Evolutionary conservation across 2,797 vertebrate species (phyloP), one percentile per base, ranked within the genome.

Genomic region (Sebastes flavidus): DNA sequence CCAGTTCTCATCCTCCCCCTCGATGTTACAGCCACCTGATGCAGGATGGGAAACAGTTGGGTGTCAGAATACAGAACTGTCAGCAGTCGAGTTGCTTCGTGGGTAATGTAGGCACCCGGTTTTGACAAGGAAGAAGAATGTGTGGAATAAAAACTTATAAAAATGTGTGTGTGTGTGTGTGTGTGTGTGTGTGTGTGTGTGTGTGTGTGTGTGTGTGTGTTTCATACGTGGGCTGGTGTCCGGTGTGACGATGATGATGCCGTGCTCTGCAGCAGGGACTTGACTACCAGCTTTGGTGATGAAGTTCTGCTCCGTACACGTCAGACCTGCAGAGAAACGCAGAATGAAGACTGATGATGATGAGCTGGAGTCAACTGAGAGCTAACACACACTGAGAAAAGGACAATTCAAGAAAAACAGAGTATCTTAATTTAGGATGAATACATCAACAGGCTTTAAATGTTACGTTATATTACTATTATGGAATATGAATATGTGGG

Each of bases 1-100:
- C 98, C 98, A 99, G 94, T 94, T 97, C 56, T 99, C 98, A 1
- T 99, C 98, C 91, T 99, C 98, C 12, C 98, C 98, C 88, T 98
- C 96, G 63, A 99, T 97, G 91, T 88, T 95, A 85, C 98, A 99
- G 86, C 97, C 97, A 63, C 98, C 98, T 99, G 85, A 13, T 6
- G 85, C 29, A 71, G 65, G 63, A 58, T 32, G 72, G 52, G 58
- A 72, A 72, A 67, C 22, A 8, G 12, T 7, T 18, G 3, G 6
- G 9, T 3, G 38, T 30, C 29, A 27, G 2, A 34, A 34, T 34
- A 34, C 34, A 34, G 34, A 34, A 38, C 36, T 38, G 12, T 38
- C 36, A 38, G 36, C 36, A 38, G 36, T 38, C 36, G 36, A 38
- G 13, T 38, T 38, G 36, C 36, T 13, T 38, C 1, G 36, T 38